Conservation (phyloP, 1,140 invertebrate species). For the Venustaconcha ellipsiformis region DNA sequence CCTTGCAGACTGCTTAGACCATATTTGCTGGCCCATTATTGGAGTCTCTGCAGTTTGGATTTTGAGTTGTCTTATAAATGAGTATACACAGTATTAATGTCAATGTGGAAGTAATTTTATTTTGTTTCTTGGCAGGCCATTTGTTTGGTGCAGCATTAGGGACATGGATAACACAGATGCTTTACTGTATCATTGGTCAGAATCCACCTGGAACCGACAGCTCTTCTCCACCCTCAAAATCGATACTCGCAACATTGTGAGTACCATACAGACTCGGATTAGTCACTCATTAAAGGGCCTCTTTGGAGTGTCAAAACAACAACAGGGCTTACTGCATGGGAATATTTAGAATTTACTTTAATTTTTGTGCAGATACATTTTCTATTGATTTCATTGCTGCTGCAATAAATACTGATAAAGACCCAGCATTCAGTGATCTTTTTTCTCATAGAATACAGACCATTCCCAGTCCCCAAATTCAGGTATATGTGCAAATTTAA, state of each 20-base stretch:
- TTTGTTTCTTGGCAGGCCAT: background rate
- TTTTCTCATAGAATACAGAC: background rate
- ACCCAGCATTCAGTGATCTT: background rate
- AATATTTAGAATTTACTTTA: background rate
- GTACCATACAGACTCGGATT: slow-evolving; percentile 12
- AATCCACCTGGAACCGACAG: slow-evolving; percentile 48
- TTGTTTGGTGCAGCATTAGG: slow-evolving; percentile 35
- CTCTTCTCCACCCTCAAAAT: slow-evolving; percentile 57
- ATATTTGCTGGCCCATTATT: too few species aligned
- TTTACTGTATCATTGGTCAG: slow-evolving; percentile 48
- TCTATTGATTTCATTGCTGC: too few species aligned
- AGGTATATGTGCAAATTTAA: background rate
- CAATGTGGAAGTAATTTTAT: background rate
- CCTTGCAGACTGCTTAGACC: too few species aligned
- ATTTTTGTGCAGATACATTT: background rate
- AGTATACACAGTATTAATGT: background rate
- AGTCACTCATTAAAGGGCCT: background rate
- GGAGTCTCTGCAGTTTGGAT: too few species aligned
- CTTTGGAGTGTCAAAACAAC: background rate
- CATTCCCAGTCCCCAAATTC: slow-evolving; percentile 1
- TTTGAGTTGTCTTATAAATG: too few species aligned
- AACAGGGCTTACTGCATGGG: background rate
- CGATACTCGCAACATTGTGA: slow-evolving; percentile 63
- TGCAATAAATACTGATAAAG: too few species aligned
- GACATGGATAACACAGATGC: slow-evolving; percentile 45